Evolutionary conservation across 2,888 invertebrate genomes (phyloP).

Genomic region (Brenthis ino): DNA sequence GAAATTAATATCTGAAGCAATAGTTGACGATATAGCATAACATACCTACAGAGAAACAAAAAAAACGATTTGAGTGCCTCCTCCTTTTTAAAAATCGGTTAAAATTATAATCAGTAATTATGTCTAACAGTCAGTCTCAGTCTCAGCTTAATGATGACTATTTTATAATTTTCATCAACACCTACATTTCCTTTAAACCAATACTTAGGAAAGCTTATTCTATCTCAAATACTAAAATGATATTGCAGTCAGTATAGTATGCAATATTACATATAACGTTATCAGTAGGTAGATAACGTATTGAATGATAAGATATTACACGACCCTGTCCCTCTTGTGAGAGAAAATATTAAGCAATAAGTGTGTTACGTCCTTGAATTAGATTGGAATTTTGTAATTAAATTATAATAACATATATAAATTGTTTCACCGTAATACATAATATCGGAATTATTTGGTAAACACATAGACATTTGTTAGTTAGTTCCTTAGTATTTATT

Average conservation of each 20-base stretch:
- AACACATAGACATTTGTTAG: not conserved
- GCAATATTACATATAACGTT: slow-evolving; percentile 1
- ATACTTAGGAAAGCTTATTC: too few species aligned
- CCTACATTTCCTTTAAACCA: too few species aligned
- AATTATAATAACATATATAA: slow-evolving; percentile 1
- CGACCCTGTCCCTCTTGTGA: slow-evolving; percentile 39
- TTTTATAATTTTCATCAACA: too few species aligned
- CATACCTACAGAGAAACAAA: too few species aligned
- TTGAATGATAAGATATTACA: slow-evolving; percentile 34
- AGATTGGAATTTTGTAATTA: slow-evolving; percentile 33
- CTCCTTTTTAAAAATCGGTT: too few species aligned
- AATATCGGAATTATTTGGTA: not conserved
- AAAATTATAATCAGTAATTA: too few species aligned
- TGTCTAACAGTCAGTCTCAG: too few species aligned
- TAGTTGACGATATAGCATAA: too few species aligned
- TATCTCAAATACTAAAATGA: not conserved
- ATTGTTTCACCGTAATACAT: slow-evolving; percentile 1
- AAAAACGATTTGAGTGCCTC: too few species aligned
- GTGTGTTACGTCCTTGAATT: slow-evolving; percentile 38
- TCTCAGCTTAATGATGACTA: too few species aligned
- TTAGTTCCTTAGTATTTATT: too few species aligned
- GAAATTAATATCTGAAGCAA: too few species aligned
- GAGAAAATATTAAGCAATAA: slow-evolving; percentile 38
- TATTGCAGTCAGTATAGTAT: not conserved
- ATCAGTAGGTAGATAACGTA: slow-evolving; percentile 3